Evolutionary conservation across 53 echinoderm and acorn worm genomes (phyloP).

Genomic region (Echinometra lucunter): DNA sequence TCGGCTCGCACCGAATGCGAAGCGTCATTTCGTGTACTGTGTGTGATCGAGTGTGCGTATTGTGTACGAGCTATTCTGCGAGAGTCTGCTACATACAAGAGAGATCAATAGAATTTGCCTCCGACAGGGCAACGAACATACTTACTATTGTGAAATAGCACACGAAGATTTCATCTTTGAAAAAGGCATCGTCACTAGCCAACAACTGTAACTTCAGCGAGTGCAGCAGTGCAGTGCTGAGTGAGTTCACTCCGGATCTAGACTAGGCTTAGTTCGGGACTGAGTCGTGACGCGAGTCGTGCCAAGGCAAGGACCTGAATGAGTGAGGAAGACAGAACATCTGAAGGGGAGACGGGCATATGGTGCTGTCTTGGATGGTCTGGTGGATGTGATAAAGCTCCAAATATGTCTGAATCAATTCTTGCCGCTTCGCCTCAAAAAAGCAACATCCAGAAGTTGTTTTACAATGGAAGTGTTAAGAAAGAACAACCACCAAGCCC

Average conservation of each 20-base stretch:
- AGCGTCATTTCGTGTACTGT: neutral
- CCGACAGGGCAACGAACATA: neutral
- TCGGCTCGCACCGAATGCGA: neutral
- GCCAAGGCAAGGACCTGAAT: conserved; percentile 41
- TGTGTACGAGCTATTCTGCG: no score
- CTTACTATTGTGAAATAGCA: conserved; percentile 56
- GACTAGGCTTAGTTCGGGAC: neutral
- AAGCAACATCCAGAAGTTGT: conserved; percentile 76
- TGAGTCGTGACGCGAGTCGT: conserved; percentile 21
- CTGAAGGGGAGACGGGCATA: conserved; percentile 66
- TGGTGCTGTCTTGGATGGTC: conserved; percentile 74
- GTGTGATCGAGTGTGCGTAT: neutral
- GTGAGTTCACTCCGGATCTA: neutral
- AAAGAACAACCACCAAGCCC: conserved; percentile 82
- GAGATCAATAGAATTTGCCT: conserved; percentile 35
- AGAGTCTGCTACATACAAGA: no score
- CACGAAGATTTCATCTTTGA: neutral
- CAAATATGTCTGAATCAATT: conserved; percentile 79
- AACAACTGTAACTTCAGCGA: neutral
- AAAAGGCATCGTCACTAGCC: neutral
- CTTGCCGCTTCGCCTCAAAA: conserved; percentile 78
- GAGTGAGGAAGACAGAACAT: conserved; percentile 50
- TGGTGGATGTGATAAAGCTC: conserved; percentile 60
- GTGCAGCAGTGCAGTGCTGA: neutral
- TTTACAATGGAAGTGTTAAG: conserved; percentile 70